Percentiles rank a stretch among this genome's conserved stretches.
Conservation (phyloP, 2,888 invertebrate genomes). For the Parnassius orleans region DNA sequence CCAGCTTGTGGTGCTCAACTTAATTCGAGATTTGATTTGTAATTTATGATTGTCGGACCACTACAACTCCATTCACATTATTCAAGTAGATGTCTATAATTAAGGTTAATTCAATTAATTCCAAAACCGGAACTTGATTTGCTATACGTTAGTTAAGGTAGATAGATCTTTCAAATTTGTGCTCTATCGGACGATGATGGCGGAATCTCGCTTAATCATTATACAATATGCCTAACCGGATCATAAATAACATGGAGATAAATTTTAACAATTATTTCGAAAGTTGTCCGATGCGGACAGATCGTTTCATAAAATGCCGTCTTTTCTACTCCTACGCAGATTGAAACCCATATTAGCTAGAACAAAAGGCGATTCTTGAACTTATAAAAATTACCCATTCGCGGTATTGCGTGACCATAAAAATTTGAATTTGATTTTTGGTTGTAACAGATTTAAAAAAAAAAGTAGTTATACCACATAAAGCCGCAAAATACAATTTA, state of each 20-base stretch:
- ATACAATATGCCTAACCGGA: slow-evolving; percentile 41
- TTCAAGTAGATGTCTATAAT: slow-evolving; percentile 45
- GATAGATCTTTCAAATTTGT: slow-evolving; percentile 34
- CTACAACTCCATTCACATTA: slow-evolving; percentile 58
- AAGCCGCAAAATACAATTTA: too few species aligned
- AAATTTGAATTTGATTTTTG: too few species aligned
- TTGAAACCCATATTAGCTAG: slow-evolving; percentile 38
- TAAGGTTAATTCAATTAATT: slow-evolving; percentile 55
- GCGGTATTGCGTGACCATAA: slow-evolving; percentile 2
- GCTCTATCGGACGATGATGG: slow-evolving; percentile 32
- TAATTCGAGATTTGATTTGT: slow-evolving; percentile 69
- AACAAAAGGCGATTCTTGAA: slow-evolving; percentile 28
- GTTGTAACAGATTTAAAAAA: too few species aligned
- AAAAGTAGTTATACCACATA: too few species aligned
- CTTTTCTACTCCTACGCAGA: slow-evolving; percentile 54
- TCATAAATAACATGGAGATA: slow-evolving; percentile 53
- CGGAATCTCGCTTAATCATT: slow-evolving; percentile 33
- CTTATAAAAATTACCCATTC: not conserved
- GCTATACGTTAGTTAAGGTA: slow-evolving; percentile 23
- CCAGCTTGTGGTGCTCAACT: slow-evolving; percentile 70
- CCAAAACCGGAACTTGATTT: slow-evolving; percentile 38
- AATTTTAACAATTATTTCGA: slow-evolving; percentile 61
- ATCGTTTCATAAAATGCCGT: slow-evolving; percentile 55
- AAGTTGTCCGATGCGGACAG: slow-evolving; percentile 50
- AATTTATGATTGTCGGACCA: slow-evolving; percentile 64